Percentiles rank a stretch among this genome's conserved stretches.
These are phyloP conservation scores for Chauna torquata DNA, from an alignment of 2,113 vertebrate species.

Conservation along the genomic window DNA sequence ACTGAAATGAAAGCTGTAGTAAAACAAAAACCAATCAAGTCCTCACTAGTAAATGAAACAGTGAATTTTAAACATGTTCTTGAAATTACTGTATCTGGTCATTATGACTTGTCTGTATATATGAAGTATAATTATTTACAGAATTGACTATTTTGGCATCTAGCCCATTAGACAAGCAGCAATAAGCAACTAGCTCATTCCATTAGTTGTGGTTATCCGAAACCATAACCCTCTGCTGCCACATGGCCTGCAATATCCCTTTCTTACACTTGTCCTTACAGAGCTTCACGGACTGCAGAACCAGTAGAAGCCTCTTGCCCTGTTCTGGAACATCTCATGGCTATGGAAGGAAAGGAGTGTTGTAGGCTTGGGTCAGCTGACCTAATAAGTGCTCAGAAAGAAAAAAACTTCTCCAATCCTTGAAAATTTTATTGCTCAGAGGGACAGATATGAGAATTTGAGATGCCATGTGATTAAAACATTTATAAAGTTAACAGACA, in stretches of 20 bases:
- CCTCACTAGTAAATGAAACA: not conserved
- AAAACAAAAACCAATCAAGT: not conserved
- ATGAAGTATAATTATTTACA: not conserved
- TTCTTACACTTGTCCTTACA: not conserved
- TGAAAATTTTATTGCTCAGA: not conserved
- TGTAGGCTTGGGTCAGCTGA: not conserved
- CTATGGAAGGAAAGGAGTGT: not conserved
- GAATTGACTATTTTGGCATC: not conserved
- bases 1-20: not conserved
- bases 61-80: not conserved
- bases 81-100: not conserved
- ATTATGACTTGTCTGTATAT: not conserved
- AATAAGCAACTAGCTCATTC: not conserved
- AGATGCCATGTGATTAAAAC: not conserved
- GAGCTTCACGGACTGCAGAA: not conserved
- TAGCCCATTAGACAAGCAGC: not conserved
- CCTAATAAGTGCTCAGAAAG: not conserved
- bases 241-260: not conserved
- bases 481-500: not conserved
- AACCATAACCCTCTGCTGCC: not conserved
- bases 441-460: not conserved
- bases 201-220: not conserved
- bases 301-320: not conserved
- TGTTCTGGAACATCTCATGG: not conserved
- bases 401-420: not conserved